Conservation (phyloP, 2,888 invertebrate species). For the Sisyra nigra region DNA sequence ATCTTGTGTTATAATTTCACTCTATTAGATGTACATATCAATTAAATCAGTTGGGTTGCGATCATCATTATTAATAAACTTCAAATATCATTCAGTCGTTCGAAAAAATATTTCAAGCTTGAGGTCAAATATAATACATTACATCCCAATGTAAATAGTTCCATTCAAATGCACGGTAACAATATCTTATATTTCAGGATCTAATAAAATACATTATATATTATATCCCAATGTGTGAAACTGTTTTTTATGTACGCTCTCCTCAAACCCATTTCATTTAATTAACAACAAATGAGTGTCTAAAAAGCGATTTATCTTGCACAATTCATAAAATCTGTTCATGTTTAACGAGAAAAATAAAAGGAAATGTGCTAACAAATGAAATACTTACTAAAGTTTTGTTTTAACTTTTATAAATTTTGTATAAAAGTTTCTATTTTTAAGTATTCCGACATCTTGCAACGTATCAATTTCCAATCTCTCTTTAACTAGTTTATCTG, state of each 20-base stretch:
- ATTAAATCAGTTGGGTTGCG: no score
- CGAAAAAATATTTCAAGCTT: no score
- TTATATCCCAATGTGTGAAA: no score
- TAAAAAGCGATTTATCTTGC: slow-evolving; percentile 14
- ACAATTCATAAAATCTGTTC: slow-evolving; percentile 10
- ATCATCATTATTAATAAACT: no score
- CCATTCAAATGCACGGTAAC: no score
- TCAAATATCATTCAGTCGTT: no score
- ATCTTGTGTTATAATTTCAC: no score
- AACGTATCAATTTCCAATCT: slow-evolving; percentile 85
- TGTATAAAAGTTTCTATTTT: slow-evolving; percentile 78
- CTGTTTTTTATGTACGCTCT: slow-evolving; percentile 12
- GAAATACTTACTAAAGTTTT: slow-evolving; percentile 78
- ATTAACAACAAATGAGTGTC: slow-evolving; percentile 14
- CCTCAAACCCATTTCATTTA: slow-evolving; percentile 14
- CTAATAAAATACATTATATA: no score
- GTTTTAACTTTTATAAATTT: slow-evolving; percentile 97
- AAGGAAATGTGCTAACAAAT: not conserved
- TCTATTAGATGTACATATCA: no score
- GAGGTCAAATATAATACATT: no score
- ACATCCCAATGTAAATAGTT: no score
- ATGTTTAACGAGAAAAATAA: not conserved
- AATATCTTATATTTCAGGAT: no score
- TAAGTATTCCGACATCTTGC: slow-evolving; percentile 79
- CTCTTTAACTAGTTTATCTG: slow-evolving; percentile 80